Evolutionary conservation across 1,140 invertebrate genomes (phyloP), one percentile per base, ranked within the genome.

Genomic region (Drosophila leontia): DNA sequence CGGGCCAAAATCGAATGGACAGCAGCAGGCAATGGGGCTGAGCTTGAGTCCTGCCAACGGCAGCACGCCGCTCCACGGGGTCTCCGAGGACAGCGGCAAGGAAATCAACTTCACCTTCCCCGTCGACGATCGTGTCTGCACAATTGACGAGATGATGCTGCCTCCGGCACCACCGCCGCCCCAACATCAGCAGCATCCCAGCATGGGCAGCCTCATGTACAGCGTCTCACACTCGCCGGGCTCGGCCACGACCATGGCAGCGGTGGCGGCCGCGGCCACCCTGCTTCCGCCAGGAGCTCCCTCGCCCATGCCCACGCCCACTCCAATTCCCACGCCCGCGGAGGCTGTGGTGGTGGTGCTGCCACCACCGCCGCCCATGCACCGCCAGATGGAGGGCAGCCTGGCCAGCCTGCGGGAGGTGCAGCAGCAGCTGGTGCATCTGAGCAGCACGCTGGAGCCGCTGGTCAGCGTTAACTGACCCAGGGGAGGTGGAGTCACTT

Each of bases 51-150:
- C 78, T 12, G 48, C 57, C 26, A 71, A 78, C 71, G 75, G 75
- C 70, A 72, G 64, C 69, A 77, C 80, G 35, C 67, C 80, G 7
- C 23, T 48, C 4, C 80, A 82, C 42, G 57, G n/a, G 32, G 45
- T 65, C 57, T 26, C 62, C 39, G 88, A 85, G 26, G 72, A 77
- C 29, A 68, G 45, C 34, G 78, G 78, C 59, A 93, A 91, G 55
- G 92, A 93, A 80, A 92, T 92, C 44, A 93, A 91, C 83, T 93
- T 93, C 53, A 92, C 90, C 42, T 93, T 92, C 64, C 92, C 91
- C 65, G 88, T 92, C 37, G 92, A 92, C 45, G 92, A 93, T 82
- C 90, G 91, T 32, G 92, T 92, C 35, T 93, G 92, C 67, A 93
- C 92, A 32, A 92, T 92, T 71, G 92, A 93, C 72, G 92, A 93